Evolutionary conservation across 2,797 vertebrate genomes (phyloP), one percentile per base, ranked within the genome.

Genomic region (Propithecus perrieri): DNA sequence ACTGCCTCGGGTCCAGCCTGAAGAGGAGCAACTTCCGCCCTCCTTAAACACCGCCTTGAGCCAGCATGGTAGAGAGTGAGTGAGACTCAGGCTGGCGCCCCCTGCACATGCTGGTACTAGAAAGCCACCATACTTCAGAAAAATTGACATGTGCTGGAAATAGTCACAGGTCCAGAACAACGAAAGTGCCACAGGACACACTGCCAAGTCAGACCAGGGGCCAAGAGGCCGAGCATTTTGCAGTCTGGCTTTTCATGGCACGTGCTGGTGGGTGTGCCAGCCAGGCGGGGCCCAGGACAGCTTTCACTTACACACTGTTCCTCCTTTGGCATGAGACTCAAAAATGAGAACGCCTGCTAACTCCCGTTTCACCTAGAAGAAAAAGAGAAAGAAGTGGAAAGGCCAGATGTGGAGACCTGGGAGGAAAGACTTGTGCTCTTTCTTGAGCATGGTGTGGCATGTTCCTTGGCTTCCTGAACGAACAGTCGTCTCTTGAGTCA

Each of bases 261-360:
- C 2, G 13, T 15, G 57, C 2, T 50, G 7, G 0, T 0, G 8
- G 33, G 30, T 35, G 35, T 2, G 9, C 10, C 2, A 2, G 43
- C 8, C 13, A 22, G 69, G 15, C 4, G 10, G 5, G 0, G 1
- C 43, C 28, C 3, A 1, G 10, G 0, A 28, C 59, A 15, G 33
- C 0, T 85, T 97, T 98, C 93, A 99, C 99, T 99, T 99, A 99
- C 99, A 98, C 93, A 99, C 99, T 1, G 99, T 99, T 98, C 99
- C 99, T 97, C 99, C 99, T 98, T 99, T 99, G 75, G 99, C 99
- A 88, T 99, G 99, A 55, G 99, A 99, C 98, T 99, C 99, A 97
- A 99, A 99, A 97, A 99, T 99, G 89, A 99, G 99, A 95, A 99
- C 99, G 78, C 99, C 99, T 7, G 99, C 99, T 97, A 99, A 98